Evolutionary conservation across 2,888 invertebrate species (phyloP).

Genomic region (Mantis religiosa): DNA sequence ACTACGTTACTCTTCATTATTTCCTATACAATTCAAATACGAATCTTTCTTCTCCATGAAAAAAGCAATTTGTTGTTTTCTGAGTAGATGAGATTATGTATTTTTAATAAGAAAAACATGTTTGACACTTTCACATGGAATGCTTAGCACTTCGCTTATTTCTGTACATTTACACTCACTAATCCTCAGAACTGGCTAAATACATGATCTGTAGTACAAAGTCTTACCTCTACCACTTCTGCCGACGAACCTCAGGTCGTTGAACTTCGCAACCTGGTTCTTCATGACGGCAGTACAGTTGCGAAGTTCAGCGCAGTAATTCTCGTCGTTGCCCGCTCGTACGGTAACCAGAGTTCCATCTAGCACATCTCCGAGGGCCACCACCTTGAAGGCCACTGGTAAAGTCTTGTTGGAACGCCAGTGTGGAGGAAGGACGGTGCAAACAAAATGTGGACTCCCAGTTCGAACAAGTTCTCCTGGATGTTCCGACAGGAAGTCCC

Average conservation of each 20-base stretch:
- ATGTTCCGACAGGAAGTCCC: slow-evolving; percentile 83
- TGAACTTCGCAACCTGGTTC: slow-evolving; percentile 98
- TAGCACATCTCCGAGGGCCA: slow-evolving; percentile 88
- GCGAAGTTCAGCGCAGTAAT: slow-evolving; percentile 90
- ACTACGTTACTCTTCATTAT: no score
- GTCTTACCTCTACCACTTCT: slow-evolving; percentile 96
- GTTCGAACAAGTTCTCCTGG: slow-evolving; percentile 90
- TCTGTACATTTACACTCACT: no score
- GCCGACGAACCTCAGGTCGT: slow-evolving; percentile 97
- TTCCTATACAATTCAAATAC: no score
- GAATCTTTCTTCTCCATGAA: no score
- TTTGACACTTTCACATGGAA: no score
- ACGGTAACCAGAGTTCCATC: slow-evolving; percentile 96
- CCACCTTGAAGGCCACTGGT: slow-evolving; percentile 94
- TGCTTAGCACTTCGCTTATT: no score
- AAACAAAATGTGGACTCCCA: slow-evolving; percentile 90
- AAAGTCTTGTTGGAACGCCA: slow-evolving; percentile 98
- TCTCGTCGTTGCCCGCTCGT: slow-evolving; percentile 96
- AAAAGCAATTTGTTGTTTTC: no score
- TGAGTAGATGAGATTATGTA: no score
- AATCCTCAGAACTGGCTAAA: no score
- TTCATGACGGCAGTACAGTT: slow-evolving; percentile 96
- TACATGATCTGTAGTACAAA: background rate
- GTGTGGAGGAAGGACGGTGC: slow-evolving; percentile 90
- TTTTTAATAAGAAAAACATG: no score